These are phyloP conservation scores for Ceyx melanurus DNA, from an alignment of 2,113 vertebrate species.

Conservation along the genomic window DNA sequence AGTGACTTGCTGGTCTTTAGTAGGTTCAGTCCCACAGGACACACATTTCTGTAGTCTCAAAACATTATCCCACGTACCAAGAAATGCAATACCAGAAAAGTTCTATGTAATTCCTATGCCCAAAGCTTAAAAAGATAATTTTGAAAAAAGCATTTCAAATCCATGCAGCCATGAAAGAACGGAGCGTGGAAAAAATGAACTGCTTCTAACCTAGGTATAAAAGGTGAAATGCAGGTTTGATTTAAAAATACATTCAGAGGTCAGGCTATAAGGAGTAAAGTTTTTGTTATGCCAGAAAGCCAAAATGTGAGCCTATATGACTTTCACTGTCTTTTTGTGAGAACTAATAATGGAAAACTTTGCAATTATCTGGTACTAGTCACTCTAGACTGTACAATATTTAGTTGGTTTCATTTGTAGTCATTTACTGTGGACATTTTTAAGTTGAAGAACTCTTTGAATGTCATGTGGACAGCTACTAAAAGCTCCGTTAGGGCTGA, in stretches of 20 bases:
- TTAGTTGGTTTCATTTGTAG: not conserved
- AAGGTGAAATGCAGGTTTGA: not conserved
- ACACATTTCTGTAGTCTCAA: constrained; percentile 13
- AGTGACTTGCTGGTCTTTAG: constrained; percentile 27
- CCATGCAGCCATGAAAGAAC: not conserved
- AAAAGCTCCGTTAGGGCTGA: not conserved
- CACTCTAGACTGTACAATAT: not conserved
- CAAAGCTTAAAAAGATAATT: not conserved
- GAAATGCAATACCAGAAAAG: not conserved
- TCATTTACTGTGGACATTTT: not conserved
- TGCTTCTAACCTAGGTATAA: not conserved
- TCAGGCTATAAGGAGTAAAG: not conserved
- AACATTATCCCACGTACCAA: not conserved
- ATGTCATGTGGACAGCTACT: not conserved
- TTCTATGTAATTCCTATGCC: not conserved
- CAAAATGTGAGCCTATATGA: not conserved
- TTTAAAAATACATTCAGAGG: not conserved
- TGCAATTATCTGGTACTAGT: not conserved
- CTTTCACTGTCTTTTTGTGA: not conserved
- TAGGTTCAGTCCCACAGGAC: not conserved
- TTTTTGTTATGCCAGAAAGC: not conserved
- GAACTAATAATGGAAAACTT: not conserved
- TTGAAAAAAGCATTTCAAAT: not conserved
- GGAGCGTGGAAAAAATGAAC: not conserved
- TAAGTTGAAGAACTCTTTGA: not conserved